A percentile compares a stretch with the other conserved stretches of the same genome.
Conservation (phyloP, 2,888 invertebrate genomes). For the Perdita meconis region DNA sequence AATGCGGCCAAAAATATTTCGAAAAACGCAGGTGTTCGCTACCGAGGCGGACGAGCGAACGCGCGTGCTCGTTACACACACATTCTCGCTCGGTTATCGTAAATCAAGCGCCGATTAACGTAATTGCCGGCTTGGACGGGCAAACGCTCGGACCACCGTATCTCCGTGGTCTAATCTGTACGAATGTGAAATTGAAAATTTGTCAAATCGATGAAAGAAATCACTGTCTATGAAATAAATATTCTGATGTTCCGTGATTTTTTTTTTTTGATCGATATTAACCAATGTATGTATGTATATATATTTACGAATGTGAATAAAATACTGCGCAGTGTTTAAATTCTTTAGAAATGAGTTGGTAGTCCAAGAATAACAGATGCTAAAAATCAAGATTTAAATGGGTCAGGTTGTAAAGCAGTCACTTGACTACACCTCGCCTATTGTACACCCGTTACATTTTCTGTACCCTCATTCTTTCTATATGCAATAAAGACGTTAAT, state of each 20-base stretch:
- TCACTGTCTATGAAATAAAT: neutral
- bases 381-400: too few species aligned
- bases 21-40: slow-evolving; percentile 81
- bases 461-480: too few species aligned
- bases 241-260: neutral
- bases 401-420: too few species aligned
- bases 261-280: too few species aligned
- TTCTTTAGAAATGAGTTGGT: neutral
- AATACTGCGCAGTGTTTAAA: too few species aligned
- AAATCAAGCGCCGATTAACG: slow-evolving; percentile 59
- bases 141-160: slow-evolving; percentile 22
- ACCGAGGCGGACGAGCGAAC: slow-evolving; percentile 8
- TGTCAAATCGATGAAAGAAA: slow-evolving; percentile 47
- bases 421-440: too few species aligned
- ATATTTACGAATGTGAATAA: too few species aligned
- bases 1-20: slow-evolving; percentile 82
- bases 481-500: too few species aligned
- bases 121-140: slow-evolving; percentile 47
- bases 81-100: slow-evolving; percentile 48
- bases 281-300: too few species aligned
- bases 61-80: slow-evolving; percentile 44
- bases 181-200: slow-evolving; percentile 56
- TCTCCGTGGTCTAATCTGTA: slow-evolving; percentile 50
- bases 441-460: too few species aligned
- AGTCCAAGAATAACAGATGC: neutral